These are phyloP conservation scores for Lepidonotus clava DNA, from an alignment of 2,888 invertebrate genomes.

Conservation along the genomic window DNA sequence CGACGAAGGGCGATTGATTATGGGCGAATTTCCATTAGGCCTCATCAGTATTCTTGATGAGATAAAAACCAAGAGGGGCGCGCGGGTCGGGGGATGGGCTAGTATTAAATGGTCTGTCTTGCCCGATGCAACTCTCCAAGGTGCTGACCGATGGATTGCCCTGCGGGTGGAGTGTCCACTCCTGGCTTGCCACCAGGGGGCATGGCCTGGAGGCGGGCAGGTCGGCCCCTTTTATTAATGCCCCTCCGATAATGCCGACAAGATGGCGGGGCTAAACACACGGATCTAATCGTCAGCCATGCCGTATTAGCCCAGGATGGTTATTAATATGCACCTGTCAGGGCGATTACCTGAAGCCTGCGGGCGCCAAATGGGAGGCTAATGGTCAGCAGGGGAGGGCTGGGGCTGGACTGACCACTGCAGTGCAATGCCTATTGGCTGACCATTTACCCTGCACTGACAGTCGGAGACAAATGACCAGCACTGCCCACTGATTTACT, in stretches of 20 bases:
- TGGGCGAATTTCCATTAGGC: not conserved
- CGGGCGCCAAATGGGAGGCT: not conserved
- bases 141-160: conserved; percentile 9
- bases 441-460: no score
- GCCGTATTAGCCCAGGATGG: not conserved
- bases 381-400: not conserved
- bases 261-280: conserved; percentile 11
- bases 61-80: not conserved
- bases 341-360: not conserved
- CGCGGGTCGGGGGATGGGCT: not conserved
- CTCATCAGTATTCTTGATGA: not conserved
- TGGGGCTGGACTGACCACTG: no score
- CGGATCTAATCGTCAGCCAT: conserved; percentile 29
- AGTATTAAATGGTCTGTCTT: no score
- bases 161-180: not conserved
- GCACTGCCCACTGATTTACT: no score
- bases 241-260: conserved; percentile 5
- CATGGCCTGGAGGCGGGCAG: no score
- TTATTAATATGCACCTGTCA: conserved; percentile 48
- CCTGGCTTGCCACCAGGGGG: not conserved
- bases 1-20: not conserved
- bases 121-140: no score
- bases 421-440: no score
- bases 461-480: no score
- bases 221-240: conserved; percentile 30